Conservation (phyloP, 2,888 invertebrate genomes). For the Scaptomyza flava region DNA sequence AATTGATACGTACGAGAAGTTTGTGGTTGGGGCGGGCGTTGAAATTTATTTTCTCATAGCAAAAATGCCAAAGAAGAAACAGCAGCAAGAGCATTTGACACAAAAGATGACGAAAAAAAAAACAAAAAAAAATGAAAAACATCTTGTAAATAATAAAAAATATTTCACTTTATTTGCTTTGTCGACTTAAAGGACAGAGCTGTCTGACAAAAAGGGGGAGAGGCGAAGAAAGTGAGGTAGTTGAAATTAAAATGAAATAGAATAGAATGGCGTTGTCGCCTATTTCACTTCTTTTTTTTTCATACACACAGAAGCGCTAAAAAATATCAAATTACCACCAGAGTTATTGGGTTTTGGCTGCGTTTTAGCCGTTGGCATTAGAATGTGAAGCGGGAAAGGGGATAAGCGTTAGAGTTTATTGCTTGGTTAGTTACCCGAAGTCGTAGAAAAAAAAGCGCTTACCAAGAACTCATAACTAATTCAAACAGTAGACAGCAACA, state of each 20-base stretch:
- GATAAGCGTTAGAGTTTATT: slow-evolving; percentile 16
- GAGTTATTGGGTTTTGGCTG: slow-evolving; percentile 54
- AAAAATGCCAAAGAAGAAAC: slow-evolving; percentile 30
- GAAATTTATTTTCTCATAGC: slow-evolving; percentile 67
- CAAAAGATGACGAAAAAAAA: slow-evolving; percentile 23
- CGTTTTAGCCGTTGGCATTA: slow-evolving; percentile 17
- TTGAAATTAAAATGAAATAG: slow-evolving; percentile 12
- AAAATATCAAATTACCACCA: slow-evolving; percentile 64
- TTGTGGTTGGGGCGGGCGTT: slow-evolving; percentile 45
- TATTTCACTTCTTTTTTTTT: slow-evolving; percentile 30
- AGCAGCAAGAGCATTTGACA: slow-evolving; percentile 30
- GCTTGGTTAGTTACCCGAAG: slow-evolving; percentile 43
- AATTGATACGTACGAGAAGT: background rate
- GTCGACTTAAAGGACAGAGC: slow-evolving; percentile 55
- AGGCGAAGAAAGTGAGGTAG: background rate
- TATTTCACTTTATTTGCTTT: slow-evolving; percentile 63
- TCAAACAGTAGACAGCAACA: background rate
- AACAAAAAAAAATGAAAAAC: slow-evolving; percentile 26
- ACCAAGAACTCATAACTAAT: slow-evolving; percentile 24
- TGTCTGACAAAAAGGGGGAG: background rate
- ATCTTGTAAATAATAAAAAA: slow-evolving; percentile 65
- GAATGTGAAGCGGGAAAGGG: background rate
- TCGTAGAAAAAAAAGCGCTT: slow-evolving; percentile 28
- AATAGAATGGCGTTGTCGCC: slow-evolving; percentile 40
- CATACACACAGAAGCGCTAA: slow-evolving; percentile 8